phyloP scores from a whole-genome alignment of 2,888 invertebrate genomes.

The Lycia hirtaria region DNA sequence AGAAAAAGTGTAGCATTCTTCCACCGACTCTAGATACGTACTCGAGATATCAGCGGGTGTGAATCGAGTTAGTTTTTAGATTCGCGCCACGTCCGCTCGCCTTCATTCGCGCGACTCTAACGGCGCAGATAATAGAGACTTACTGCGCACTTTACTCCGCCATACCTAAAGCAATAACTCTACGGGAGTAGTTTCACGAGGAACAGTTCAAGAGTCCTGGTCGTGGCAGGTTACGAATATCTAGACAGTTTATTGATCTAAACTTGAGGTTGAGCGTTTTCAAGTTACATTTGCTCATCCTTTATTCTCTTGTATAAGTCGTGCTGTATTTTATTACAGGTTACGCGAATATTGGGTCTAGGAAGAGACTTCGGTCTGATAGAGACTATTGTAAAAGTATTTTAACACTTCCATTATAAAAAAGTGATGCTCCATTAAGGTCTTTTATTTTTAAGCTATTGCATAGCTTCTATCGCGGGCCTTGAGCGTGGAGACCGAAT shows the following conservation, averaged over 20 bases:
- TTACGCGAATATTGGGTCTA: too few relatives aligned
- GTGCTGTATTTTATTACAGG: too few relatives aligned
- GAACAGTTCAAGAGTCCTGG: slow-evolving; percentile 40
- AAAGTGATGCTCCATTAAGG: too few relatives aligned
- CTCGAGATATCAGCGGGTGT: slow-evolving; percentile 46
- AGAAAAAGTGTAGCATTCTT: slow-evolving; percentile 6
- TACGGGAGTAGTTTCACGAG: slow-evolving; percentile 69
- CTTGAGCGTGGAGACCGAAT: too few relatives aligned
- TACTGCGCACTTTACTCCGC: slow-evolving; percentile 81
- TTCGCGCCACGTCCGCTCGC: slow-evolving; percentile 77
- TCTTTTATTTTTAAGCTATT: too few relatives aligned
- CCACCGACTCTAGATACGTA: slow-evolving; percentile 45
- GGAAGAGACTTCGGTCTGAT: too few relatives aligned
- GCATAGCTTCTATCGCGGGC: too few relatives aligned
- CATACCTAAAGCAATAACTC: slow-evolving; percentile 79
- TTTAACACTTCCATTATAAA: too few relatives aligned
- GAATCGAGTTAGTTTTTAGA: slow-evolving; percentile 75
- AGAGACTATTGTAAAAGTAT: too few relatives aligned
- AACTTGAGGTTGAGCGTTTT: neutral
- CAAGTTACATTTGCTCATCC: too few relatives aligned
- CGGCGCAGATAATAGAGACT: slow-evolving; percentile 83
- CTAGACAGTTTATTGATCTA: neutral
- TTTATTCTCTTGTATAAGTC: too few relatives aligned
- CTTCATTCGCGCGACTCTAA: slow-evolving; percentile 83
- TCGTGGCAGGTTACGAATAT: neutral